Percentiles rank a stretch among this genome's conserved stretches.
Evolutionary conservation across 2,888 invertebrate species (phyloP).

Genomic region (Tetramorium bicarinatum): DNA sequence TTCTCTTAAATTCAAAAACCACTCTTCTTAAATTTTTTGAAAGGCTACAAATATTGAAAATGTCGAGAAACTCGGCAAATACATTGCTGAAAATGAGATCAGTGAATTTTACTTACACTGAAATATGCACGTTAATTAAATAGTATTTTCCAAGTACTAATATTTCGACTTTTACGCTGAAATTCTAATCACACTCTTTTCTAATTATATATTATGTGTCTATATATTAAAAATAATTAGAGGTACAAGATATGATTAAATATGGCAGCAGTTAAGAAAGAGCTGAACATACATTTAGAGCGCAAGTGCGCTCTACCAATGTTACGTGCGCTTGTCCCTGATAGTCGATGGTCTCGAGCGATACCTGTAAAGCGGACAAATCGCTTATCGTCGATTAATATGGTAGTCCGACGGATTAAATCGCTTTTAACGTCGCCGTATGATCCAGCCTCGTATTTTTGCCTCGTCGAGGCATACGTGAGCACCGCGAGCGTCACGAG

Average conservation of each 20-base stretch:
- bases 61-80: background rate
- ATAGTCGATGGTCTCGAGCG: background rate
- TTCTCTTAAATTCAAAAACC: background rate
- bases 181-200: background rate
- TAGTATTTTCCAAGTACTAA: background rate
- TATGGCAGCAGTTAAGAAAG: background rate
- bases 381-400: conserved; percentile 48
- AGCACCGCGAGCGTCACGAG: conserved; percentile 56
- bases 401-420: conserved; percentile 42
- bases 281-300: background rate
- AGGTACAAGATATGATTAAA: background rate
- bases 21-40: background rate
- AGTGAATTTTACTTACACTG: background rate
- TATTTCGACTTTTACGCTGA: conserved; percentile 14
- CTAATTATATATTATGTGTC: background rate
- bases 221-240: background rate
- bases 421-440: conserved; percentile 42
- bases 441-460: conserved; percentile 26
- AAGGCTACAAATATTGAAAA: background rate
- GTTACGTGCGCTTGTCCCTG: background rate
- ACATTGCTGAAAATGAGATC: background rate
- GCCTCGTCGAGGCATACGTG: background rate
- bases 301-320: background rate
- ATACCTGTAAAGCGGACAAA: conserved; percentile 24
- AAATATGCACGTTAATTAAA: background rate